A percentile compares a stretch with the other conserved stretches of the same genome.
Conservation (phyloP, 2,888 invertebrate species). For the Parnassius apollo region DNA sequence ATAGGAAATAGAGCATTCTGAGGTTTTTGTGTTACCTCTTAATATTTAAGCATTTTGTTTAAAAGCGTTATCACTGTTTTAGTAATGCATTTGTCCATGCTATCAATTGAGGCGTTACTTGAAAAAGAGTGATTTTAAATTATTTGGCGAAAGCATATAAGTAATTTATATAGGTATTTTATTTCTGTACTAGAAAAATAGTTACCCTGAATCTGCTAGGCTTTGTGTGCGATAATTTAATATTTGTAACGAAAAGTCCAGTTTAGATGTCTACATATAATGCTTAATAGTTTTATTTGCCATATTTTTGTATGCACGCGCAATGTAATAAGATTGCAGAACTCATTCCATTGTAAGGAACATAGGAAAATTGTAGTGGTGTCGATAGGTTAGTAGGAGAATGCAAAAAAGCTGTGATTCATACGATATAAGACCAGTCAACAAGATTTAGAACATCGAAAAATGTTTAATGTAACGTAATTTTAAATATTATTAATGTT, state of each 20-base stretch:
- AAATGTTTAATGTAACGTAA: conserved; percentile 73
- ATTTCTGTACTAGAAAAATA: background rate
- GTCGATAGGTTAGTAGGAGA: conserved; percentile 75
- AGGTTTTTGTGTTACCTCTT: conserved; percentile 43
- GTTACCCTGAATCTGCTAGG: conserved; percentile 24
- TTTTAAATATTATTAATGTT: conserved; percentile 67
- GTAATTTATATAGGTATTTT: no score
- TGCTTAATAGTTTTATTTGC: conserved; percentile 46
- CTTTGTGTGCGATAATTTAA: conserved; percentile 15
- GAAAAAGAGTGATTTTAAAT: background rate
- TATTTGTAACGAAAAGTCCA: conserved; percentile 7
- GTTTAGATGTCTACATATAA: conserved; percentile 29
- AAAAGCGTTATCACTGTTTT: background rate
- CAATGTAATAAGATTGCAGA: conserved; percentile 53
- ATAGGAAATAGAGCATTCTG: conserved; percentile 36
- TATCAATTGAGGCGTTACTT: conserved; percentile 2
- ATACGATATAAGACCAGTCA: conserved; percentile 80
- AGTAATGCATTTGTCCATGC: conserved; percentile 9
- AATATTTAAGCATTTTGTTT: conserved; percentile 34
- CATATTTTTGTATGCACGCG: conserved; percentile 64
- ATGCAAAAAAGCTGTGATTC: conserved; percentile 79
- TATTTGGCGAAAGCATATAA: conserved; percentile 10
- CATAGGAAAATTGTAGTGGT: conserved; percentile 68
- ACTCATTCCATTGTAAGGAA: conserved; percentile 71
- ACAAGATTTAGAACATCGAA: conserved; percentile 81